Evolutionary conservation across 1,140 invertebrate genomes (phyloP), one percentile per base, ranked within the genome.

Genomic region (Drosophila murphyi): DNA sequence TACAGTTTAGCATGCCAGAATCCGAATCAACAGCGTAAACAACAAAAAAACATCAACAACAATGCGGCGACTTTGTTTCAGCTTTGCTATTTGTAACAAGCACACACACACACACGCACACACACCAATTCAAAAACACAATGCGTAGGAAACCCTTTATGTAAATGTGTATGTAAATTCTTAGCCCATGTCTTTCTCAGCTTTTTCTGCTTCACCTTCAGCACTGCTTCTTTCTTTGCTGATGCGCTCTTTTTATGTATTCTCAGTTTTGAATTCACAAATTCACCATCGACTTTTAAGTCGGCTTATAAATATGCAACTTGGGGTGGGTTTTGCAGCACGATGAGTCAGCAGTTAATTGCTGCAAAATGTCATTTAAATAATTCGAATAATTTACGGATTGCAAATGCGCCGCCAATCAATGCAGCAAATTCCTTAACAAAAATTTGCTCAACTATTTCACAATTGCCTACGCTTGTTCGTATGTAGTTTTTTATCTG

Each of bases 281-380:
- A 54, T 86, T 87, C 64, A 87, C 79, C 76, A 65, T 65, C 71
- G 20, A 20, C 20, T 20, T 20, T 1, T 20, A 76, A 74, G n/a
- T 69, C 69, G 43, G 45, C 80, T 87, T 48, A 87, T 87, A 72
- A 87, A 87, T 87, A 87, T 87, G 50, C 72, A 87, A 45, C 41
- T 29, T 34, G 31, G 12, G 45, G 34, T 39, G n/a, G 52, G 12
- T 71, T 70, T 10, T 61, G 67, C 43, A 43, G 3, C 12, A 4
- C 31, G n/a, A 57, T 76, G 51, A 76, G 67, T 69, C 61, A 80
- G 50, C 51, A 59, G 10, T 43, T 43, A 81, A 68, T 34, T 62
- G 60, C 48, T 41, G 20, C 50, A 69, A 48, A 68, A 32, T 47
- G 35, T 20, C 29, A 56, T 20, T 56, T 39, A 8, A 57, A 55